A percentile compares a stretch with the other conserved stretches of the same genome.
These are phyloP conservation scores for Maccullochella peelii DNA, from an alignment of 2,113 vertebrate genomes.

Conservation along the genomic window DNA sequence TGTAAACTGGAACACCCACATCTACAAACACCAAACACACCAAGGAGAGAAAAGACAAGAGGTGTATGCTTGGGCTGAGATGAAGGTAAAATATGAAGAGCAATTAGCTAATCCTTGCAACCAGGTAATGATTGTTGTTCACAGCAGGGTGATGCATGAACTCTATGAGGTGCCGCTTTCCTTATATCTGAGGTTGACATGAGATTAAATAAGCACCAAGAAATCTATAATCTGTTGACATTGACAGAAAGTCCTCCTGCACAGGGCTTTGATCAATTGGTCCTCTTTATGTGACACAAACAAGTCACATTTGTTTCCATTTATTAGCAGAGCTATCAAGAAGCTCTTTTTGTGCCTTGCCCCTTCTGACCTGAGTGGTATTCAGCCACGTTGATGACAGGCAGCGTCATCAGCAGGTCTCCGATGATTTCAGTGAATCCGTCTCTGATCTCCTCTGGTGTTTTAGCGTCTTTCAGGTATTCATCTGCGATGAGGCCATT, in stretches of 20 bases:
- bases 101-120: background rate
- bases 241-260: background rate
- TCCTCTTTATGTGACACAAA: background rate
- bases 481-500: conserved; percentile 77
- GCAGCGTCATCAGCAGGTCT: conserved; percentile 83
- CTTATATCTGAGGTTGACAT: background rate
- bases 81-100: conserved; percentile 10
- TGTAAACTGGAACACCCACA: conserved; percentile 85
- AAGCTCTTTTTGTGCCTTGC: background rate
- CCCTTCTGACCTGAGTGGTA: conserved; percentile 84
- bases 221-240: background rate
- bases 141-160: background rate
- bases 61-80: background rate
- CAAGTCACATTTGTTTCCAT: background rate
- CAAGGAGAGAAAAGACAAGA: background rate
- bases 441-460: conserved; percentile 79
- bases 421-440: conserved; percentile 84
- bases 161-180: background rate
- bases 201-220: background rate
- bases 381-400: conserved; percentile 80
- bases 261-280: background rate
- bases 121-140: background rate
- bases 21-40: conserved; percentile 74
- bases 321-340: background rate
- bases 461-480: conserved; percentile 83